Base-by-base conservation (phyloP, 2,888 invertebrate genomes). In the Mesochorus sp. region DNA sequence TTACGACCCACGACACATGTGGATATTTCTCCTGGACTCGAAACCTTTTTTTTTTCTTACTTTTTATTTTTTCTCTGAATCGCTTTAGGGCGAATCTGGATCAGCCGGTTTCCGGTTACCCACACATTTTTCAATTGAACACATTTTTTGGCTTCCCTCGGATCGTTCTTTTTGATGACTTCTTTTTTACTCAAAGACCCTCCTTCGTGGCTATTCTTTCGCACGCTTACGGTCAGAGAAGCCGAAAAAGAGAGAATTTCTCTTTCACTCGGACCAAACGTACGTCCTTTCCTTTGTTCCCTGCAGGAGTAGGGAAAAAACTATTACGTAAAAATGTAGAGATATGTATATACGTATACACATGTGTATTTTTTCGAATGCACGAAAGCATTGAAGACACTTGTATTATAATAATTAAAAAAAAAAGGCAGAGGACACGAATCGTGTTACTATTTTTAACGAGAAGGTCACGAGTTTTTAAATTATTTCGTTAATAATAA, bases 1-100 rank as follows among this genome's bases (percentile, higher is more conserved):
- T 82, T 88, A 85, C 85, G 84, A 79, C 84, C 86, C 84, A 90
- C 87, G 85, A 85, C 87, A 21, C 70, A 42, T 49, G 21, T 31
- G 34, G 6, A n/a, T 1, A 17, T 37, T 26, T 24, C 19, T 28
- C 31, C 6, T 37, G 12, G 24, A 19, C 19, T 10, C 39, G 8
- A 21, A 5, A 4, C 14, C n/a, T 39, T n/a, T n/a, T n/a, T n/a
- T 47, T 62, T 34, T 47, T 3, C 12, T 59, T 24, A 6, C 17
- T 49, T 21, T 64, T 12, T 19, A 2, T 49, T 49, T 34, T 34
- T 57, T 26, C 1, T 26, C 10, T 28, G 17, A n/a, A 14, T 12
- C 3, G 12, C 8, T 64, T 34, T 17, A n/a, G 5, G 0, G 39
- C 37, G n/a, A n/a, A n/a, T n/a, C n/a, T n/a, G n/a, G n/a, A n/a